Evolutionary conservation across 2,797 vertebrate species (phyloP).

Genomic region (Falco concolor): DNA sequence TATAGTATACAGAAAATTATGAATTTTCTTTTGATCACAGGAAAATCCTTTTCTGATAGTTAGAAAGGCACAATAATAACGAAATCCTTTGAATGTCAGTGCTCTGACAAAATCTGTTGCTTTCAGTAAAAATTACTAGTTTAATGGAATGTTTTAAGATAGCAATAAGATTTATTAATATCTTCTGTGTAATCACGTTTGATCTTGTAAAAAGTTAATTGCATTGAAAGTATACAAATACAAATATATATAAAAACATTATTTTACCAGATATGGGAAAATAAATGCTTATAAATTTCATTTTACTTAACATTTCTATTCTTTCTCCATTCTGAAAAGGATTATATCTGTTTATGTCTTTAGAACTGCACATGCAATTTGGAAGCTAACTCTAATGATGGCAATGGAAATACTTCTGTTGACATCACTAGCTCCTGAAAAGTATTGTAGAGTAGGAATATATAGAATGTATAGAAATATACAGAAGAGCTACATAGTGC

Average conservation of each 20-base stretch:
- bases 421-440: background rate
- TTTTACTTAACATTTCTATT: background rate
- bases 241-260: background rate
- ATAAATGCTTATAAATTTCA: background rate
- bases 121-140: slow-evolving; percentile 28
- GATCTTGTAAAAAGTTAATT: background rate
- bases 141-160: slow-evolving; percentile 6
- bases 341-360: background rate
- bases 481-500: background rate
- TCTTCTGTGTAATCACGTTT: background rate
- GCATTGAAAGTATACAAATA: background rate
- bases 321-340: background rate
- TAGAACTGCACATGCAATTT: background rate
- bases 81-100: background rate
- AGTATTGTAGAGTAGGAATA: background rate
- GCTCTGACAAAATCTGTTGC: slow-evolving; percentile 4
- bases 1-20: background rate
- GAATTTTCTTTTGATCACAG: background rate
- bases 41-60: background rate
- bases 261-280: background rate
- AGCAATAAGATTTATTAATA: background rate
- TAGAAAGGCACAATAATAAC: slow-evolving; percentile 6
- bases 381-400: background rate
- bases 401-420: background rate
- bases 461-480: too few species aligned